Evolutionary conservation across 2,888 invertebrate genomes (phyloP), one percentile per base, ranked within the genome.

Genomic region (Apamea epomidion): DNA sequence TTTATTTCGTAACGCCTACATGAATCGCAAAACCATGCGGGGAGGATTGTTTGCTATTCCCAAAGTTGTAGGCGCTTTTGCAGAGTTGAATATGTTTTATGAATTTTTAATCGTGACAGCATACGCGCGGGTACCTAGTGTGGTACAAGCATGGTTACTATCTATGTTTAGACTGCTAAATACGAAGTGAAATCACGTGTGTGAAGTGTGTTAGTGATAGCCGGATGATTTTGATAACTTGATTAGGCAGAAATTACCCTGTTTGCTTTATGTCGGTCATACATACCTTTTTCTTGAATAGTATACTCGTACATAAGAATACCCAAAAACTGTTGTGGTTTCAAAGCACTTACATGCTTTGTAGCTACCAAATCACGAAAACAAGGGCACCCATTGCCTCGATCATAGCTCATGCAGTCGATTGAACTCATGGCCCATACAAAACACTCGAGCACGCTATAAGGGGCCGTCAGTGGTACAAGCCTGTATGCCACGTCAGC

Each of bases 381-480:
- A 51, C 67, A 42, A 62, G 10, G 7, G 4, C 16, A 67, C 14
- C 60, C 29, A 79, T 82, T 80, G 74, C 76, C 70, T 73, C 21
- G 3, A 82, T 70, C 45, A 80, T 73, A 78, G 72, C 79, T 74
- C 76, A 75, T 80, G 62, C 71, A 75, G 69, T 67, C 51, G 62
- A 80, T 75, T 80, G 69, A 78, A 79, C 76, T 84, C 80, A 85
- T 83, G 71, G 79, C 76, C 81, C 80, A 84, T 88, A 86, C 85
- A 84, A 86, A 88, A 88, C 87, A 90, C 88, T 90, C 81, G 84
- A 86, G 75, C 74, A 78, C 10, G 67, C 76, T 83, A 78, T 79
- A 83, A 89, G 88, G 88, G 88, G 84, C 87, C 85, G 92, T 92
- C 93, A 91, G 92, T 92, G 76, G 83, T 87, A 84, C 77, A 87